These are phyloP conservation scores for Discoglossus pictus DNA, from an alignment of 2,797 vertebrate species.

Conservation along the genomic window DNA sequence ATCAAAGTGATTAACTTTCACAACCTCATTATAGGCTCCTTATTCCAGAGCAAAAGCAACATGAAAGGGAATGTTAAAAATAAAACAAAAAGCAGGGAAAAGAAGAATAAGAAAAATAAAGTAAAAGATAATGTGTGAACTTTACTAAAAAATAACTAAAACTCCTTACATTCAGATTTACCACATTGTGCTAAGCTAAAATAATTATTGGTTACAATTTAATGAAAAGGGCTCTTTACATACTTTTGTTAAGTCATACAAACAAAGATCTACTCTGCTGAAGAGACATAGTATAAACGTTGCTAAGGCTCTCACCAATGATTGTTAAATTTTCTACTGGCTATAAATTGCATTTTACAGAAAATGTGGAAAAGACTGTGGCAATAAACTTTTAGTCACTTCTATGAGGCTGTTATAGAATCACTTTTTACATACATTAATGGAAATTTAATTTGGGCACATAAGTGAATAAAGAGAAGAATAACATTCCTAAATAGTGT, in stretches of 20 bases:
- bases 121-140: conserved; percentile 52
- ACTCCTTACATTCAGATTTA: conserved; percentile 55
- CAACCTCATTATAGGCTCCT: conserved; percentile 47
- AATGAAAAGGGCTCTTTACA: conserved; percentile 57
- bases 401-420: no score
- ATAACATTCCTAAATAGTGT: no score
- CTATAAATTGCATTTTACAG: conserved; percentile 44
- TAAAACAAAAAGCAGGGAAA: conserved; percentile 30
- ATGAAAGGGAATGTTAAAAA: not conserved
- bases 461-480: no score
- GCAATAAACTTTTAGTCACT: no score
- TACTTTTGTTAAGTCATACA: conserved; percentile 57
- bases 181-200: conserved; percentile 42
- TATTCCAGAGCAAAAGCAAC: conserved; percentile 7
- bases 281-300: conserved; percentile 17
- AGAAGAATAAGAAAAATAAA: conserved; percentile 32
- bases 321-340: conserved; percentile 18
- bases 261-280: conserved; percentile 49
- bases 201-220: conserved; percentile 45
- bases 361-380: no score
- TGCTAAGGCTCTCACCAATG: conserved; percentile 38
- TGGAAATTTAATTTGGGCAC: no score
- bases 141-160: conserved; percentile 61
- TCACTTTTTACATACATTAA: no score
- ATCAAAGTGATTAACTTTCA: conserved; percentile 57